Base-by-base conservation (phyloP, 1,140 invertebrate species). In the Cardiocondyla obscurior region DNA sequence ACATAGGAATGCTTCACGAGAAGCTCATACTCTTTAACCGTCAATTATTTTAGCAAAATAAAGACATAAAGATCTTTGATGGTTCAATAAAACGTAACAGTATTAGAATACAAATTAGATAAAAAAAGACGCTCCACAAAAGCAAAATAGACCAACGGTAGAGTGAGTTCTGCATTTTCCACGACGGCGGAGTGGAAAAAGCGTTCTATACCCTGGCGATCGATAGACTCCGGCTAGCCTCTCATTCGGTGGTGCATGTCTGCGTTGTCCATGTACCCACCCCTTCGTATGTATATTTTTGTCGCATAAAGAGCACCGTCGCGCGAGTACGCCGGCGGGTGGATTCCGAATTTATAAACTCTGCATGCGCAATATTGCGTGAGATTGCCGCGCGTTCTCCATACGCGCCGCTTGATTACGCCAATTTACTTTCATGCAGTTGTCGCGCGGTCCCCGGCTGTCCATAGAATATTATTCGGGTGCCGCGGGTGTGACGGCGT, bases 371-470 rank as follows among this genome's bases (percentile, higher is more conserved):
- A 73, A 86, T 88, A 86, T 85, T 81, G 83, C 81, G 76, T 55
- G 87, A 88, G 84, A 85, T 77, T 84, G 84, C 70, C 49, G 62
- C 57, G 60, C 73, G 42, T 81, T 25, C 73, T 73, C 57, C 70
- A 76, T 60, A 69, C 49, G 4, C 22, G 46, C 42, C 51, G 62
- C n/a, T 89, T 89, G 87, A 89, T 89, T 85, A 83, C 58, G 49
- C 36, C 87, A 89, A 89, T 89, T 89, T 89, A 82, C 65, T 85
- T 87, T 82, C 88, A 81, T 85, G 87, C 88, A 85, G 67, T 88
- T 79, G 81, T 60, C 69, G 81, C 84, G 69, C 7, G 39, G 22
- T 28, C 25, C 19, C 36, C 33, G 51, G 42, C 19, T 58, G 82
- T 73, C 60, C 57, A 49, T 44, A 46, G 46, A 76, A 64, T 58